These are phyloP conservation scores for Beaufortia kweichowensis DNA, from an alignment of 2,113 vertebrate genomes.

Conservation along the genomic window DNA sequence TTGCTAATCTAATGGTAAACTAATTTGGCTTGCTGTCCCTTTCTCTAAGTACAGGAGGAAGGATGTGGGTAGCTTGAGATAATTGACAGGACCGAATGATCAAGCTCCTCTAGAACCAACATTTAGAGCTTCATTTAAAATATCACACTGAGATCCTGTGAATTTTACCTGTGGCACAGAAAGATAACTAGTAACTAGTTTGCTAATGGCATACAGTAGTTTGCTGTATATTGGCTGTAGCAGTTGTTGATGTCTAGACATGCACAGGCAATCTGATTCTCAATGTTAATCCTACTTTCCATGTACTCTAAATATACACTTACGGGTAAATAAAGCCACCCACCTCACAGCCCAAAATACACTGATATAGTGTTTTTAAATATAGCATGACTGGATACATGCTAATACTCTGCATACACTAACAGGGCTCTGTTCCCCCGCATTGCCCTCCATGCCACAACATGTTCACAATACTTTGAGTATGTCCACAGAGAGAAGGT, in stretches of 20 bases:
- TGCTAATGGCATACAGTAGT: background rate
- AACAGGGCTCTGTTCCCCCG: constrained; percentile 31
- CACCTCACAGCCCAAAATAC: constrained; percentile 52
- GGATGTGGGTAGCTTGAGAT: too few relatives aligned
- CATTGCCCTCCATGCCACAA: constrained; percentile 31
- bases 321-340: constrained; percentile 48
- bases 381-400: constrained; percentile 62
- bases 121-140: background rate
- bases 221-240: constrained; percentile 32
- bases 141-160: too few relatives aligned
- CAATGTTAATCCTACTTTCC: constrained; percentile 28
- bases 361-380: constrained; percentile 62
- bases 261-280: constrained; percentile 43
- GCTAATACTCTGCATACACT: constrained; percentile 53
- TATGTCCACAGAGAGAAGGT: constrained; percentile 45
- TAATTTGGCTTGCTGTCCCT: too few relatives aligned
- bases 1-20: too few relatives aligned
- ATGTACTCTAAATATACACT: constrained; percentile 46
- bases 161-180: background rate
- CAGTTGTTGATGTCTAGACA: constrained; percentile 55
- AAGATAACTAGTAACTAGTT: background rate
- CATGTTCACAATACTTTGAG: constrained; percentile 26
- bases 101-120: too few relatives aligned
- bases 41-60: too few relatives aligned
- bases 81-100: too few relatives aligned